phyloP scores from a whole-genome alignment of 1,140 invertebrate genomes.

The Anoplolepis gracilipes region DNA sequence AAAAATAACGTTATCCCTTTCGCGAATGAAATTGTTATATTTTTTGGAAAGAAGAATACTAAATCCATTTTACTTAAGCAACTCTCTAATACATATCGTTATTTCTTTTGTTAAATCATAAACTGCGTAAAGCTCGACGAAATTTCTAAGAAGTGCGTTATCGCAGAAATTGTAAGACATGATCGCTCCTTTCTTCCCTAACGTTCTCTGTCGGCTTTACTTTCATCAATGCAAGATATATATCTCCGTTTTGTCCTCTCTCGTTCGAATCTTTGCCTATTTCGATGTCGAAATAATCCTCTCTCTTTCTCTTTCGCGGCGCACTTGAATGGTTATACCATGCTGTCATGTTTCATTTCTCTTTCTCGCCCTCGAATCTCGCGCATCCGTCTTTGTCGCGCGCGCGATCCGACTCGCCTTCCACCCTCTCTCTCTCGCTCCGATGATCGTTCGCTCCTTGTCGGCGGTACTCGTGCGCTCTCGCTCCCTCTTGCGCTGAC shows the following conservation, averaged over 20 bases:
- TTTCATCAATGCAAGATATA: slow-evolving; percentile 37
- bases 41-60: not conserved
- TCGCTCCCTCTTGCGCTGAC: not conserved
- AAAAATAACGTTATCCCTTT: not conserved
- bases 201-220: slow-evolving; percentile 26
- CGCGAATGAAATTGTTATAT: slow-evolving; percentile 14
- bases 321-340: slow-evolving; percentile 17
- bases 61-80: not conserved
- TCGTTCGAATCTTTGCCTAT: slow-evolving; percentile 13
- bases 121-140: too few species aligned
- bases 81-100: not conserved
- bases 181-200: not conserved
- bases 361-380: not conserved
- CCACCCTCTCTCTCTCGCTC: slow-evolving; percentile 27
- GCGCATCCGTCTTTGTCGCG: slow-evolving; percentile 5
- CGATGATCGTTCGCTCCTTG: slow-evolving; percentile 22
- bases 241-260: slow-evolving; percentile 25
- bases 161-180: not conserved
- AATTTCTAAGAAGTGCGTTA: not conserved
- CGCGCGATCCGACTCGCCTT: slow-evolving; percentile 16
- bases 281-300: slow-evolving; percentile 16
- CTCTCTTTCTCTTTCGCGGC: slow-evolving; percentile 6
- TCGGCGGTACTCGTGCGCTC: not conserved
- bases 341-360: slow-evolving; percentile 6
- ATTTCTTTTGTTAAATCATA: not conserved